Base-by-base conservation (phyloP, 2,113 vertebrate species). In the Orycteropus afer region DNA sequence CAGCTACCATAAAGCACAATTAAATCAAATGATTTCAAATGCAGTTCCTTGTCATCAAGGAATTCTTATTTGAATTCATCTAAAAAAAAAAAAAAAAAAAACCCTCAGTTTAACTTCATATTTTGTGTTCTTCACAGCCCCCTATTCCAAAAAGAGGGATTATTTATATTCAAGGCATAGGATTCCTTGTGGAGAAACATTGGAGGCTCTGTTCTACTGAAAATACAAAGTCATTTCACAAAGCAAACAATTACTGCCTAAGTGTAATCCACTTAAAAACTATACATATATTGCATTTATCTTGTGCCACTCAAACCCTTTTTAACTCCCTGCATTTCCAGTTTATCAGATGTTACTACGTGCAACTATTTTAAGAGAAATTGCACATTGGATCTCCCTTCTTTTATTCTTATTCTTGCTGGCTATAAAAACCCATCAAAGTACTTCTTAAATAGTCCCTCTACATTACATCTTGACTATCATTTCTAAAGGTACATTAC, bases 1-100 rank as follows among this genome's bases (percentile, higher is more conserved):
- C 93, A 78, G 97, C 95, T 97, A 98, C 97, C 97, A 98, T 95
- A 98, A 98, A 98, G 95, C 97, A 97, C 85, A 97, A 98, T 97
- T 98, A 97, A 96, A 97, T 49, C 94, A 97, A 96, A 97, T 96
- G 97, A 97, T 98, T 98, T 97, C 96, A 96, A 98, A 97, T 95
- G 96, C 97, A 95, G 92, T 96, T 98, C 97, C 98, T 98, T 98
- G 98, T 97, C 96, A 97, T 97, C 96, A 98, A 96, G 51, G 88
- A 92, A 94, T 88, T 97, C 96, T 94, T 95, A 74, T 89, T 97
- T 96, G 97, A 95, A 96, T 90, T 94, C 97, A 96, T 83, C 73
- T 40, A 42, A 73, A 69, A 69, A 12, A 40, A 40, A 71, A 67
- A 8, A 12, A 32, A 11, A 32, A 34, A 29, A 67, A 37, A 22